phyloP scores from a whole-genome alignment of 2,888 invertebrate genomes.

The Camponotus fellah region DNA sequence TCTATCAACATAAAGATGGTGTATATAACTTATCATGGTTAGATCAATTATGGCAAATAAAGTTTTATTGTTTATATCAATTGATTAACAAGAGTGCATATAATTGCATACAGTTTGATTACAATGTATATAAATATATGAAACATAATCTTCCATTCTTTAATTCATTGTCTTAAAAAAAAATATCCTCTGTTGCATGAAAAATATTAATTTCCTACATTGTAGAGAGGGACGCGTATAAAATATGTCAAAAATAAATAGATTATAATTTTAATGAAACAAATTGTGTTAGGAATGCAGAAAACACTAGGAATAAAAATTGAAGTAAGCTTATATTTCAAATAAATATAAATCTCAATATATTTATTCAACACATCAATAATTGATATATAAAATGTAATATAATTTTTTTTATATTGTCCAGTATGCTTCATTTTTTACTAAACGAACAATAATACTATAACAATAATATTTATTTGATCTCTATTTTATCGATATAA shows the following conservation, averaged over 20 bases:
- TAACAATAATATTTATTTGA: not conserved
- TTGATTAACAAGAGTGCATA: slow-evolving; percentile 1
- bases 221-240: not conserved
- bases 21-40: slow-evolving; percentile 55
- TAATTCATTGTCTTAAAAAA: not conserved
- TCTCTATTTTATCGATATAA: slow-evolving; percentile 9
- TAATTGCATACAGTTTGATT: slow-evolving; percentile 11
- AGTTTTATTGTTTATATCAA: slow-evolving; percentile 51
- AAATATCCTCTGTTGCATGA: not conserved
- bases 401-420: not conserved
- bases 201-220: not conserved
- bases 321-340: not conserved
- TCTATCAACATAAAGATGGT: slow-evolving; percentile 34
- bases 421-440: not conserved
- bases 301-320: not conserved
- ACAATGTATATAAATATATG: slow-evolving; percentile 9
- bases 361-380: no score
- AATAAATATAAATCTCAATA: not conserved
- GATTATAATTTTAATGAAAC: not conserved
- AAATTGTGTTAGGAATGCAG: not conserved
- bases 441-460: no score
- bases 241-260: not conserved
- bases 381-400: no score
- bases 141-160: slow-evolving; percentile 14
- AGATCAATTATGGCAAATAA: slow-evolving; percentile 57